Evolutionary conservation across 2,113 vertebrate species (phyloP), one percentile per base, ranked within the genome.

Genomic region (Candoia aspera): DNA sequence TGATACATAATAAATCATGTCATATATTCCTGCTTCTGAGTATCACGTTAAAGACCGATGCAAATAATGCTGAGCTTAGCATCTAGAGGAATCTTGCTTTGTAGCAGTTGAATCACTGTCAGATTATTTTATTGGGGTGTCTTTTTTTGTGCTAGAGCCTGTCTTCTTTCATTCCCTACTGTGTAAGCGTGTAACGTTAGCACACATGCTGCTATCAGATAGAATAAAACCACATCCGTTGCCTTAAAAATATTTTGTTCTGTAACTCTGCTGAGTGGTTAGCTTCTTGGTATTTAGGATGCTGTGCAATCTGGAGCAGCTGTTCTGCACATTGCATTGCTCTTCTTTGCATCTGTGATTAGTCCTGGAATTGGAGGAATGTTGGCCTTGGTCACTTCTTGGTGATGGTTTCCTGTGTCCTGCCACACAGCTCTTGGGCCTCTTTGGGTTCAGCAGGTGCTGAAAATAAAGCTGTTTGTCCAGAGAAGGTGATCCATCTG

Each of bases 381-480:
- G 93, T 95, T 96, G 95, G 91, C 91, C 84, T 95, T 54, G 17
- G 92, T 86, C 91, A 83, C 91, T 91, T 93, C 87, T 89, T 94
- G 95, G 94, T 93, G 86, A 92, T 94, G 46, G 96, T 96, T 97
- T 95, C 95, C 94, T 95, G 97, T 94, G 88, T 58, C 85, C 46
- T 96, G 21, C 95, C 92, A 93, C 96, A 89, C 96, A 42, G 73
- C 17, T 42, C 95, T 94, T 95, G 93, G 86, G 87, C 55, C 53
- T 91, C 90, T 94, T 91, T 92, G 92, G 87, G 93, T 96, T 95
- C 90, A 57, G 90, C 55, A 96, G 94, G 86, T 90, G 86, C 91
- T 95, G 96, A 97, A 97, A 97, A 97, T 84, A 89, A 84, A 89
- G 87, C 55, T 42, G 97, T 68, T 92, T 91, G 89, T 94, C 95